Percentiles rank a stretch among this genome's conserved stretches.
phyloP scores from a whole-genome alignment of 2,113 vertebrate genomes.

The Cebidichthys violaceus region DNA sequence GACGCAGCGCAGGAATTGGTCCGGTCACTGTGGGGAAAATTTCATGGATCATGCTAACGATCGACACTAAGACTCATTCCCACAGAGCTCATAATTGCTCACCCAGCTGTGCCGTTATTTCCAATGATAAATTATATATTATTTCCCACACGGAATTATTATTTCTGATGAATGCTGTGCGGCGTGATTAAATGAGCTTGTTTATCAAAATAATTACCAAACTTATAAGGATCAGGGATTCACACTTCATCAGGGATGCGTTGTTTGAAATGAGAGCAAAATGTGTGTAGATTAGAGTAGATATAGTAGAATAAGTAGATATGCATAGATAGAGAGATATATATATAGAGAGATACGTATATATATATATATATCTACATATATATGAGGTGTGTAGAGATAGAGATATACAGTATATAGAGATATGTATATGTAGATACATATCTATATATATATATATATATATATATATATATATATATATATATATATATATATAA shows the following conservation, averaged over 20 bases:
- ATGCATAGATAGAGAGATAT: no score
- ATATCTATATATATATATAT: no score
- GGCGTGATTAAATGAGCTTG: conserved; percentile 9
- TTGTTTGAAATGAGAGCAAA: not conserved
- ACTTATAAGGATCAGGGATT: not conserved
- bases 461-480: no score
- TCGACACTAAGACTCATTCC: conserved; percentile 39
- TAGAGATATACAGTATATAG: no score
- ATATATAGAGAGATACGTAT: no score
- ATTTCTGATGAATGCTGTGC: conserved; percentile 16
- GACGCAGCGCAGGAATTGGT: conserved; percentile 43
- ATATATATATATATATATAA: no score
- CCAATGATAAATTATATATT: conserved; percentile 44
- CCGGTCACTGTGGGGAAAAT: conserved; percentile 58
- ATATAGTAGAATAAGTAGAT: no score
- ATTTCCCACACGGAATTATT: conserved; percentile 2
- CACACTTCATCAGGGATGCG: not conserved
- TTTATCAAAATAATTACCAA: conserved; percentile 16
- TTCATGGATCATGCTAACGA: conserved; percentile 66
- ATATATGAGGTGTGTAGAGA: no score
- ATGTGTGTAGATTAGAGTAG: not conserved
- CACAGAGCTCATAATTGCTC: conserved; percentile 51
- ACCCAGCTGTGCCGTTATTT: conserved; percentile 56
- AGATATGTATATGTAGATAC: no score
- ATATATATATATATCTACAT: no score